Percentiles rank a stretch among this genome's conserved stretches.
Conservation (phyloP, 2,888 invertebrate genomes). For the Ctena decussata region DNA sequence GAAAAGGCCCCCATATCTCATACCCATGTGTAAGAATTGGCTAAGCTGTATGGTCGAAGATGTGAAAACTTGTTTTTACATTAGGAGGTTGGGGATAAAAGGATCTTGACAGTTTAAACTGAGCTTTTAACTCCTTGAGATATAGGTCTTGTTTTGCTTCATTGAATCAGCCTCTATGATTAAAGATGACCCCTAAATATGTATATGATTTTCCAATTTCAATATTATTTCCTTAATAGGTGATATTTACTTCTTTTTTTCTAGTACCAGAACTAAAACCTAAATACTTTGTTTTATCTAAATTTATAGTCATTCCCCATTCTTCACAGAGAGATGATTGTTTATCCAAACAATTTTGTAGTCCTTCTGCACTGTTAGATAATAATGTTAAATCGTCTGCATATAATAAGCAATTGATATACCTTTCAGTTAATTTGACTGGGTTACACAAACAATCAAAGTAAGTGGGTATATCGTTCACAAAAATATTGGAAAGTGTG, state of each 20-base stretch:
- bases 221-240: not conserved
- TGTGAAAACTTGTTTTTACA: not conserved
- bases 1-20: not conserved
- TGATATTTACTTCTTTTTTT: not conserved
- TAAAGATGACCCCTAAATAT: not conserved
- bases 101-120: not conserved
- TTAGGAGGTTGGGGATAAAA: not conserved
- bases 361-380: not conserved
- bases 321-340: not conserved
- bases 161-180: not conserved
- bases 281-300: not conserved
- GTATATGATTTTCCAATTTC: not conserved
- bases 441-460: slow-evolving; percentile 4
- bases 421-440: not conserved
- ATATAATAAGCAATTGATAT: slow-evolving; percentile 13
- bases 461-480: not conserved
- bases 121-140: not conserved
- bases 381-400: slow-evolving; percentile 1
- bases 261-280: not conserved
- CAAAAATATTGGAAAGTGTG: slow-evolving; percentile 7
- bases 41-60: not conserved
- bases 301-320: not conserved
- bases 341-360: slow-evolving; percentile 4
- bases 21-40: not conserved
- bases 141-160: not conserved